Evolutionary conservation across 2,797 vertebrate genomes (phyloP).

Genomic region (Centroberyx gerrardi): DNA sequence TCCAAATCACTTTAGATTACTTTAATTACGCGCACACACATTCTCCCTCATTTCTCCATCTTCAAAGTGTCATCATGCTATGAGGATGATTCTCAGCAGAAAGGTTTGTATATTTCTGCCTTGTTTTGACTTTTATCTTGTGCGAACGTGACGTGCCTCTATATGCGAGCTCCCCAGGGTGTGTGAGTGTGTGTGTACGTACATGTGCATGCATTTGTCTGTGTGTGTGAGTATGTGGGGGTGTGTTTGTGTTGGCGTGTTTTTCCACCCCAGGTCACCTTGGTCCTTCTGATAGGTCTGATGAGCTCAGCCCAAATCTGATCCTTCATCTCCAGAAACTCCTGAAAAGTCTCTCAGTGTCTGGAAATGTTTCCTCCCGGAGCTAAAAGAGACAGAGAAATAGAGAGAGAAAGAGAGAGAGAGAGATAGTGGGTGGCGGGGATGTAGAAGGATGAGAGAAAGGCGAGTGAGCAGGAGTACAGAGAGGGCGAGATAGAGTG

Average conservation of each 20-base stretch:
- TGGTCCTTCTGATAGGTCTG: conserved; percentile 47
- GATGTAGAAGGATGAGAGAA: conserved; percentile 7
- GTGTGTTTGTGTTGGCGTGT: neutral
- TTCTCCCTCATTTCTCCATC: conserved; percentile 10
- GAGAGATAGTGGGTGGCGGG: neutral
- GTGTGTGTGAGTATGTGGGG: neutral
- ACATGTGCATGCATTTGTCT: conserved; percentile 1
- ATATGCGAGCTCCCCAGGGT: conserved; percentile 8
- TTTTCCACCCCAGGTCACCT: conserved; percentile 42
- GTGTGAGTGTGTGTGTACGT: neutral
- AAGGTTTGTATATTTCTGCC: conserved; percentile 33
- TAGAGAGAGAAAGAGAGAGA: neutral
- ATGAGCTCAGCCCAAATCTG: conserved; percentile 62
- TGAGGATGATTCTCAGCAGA: conserved; percentile 27
- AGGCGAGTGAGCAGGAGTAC: neutral
- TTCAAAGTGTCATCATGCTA: conserved; percentile 34
- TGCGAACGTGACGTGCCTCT: neutral
- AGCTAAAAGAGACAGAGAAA: conserved; percentile 16
- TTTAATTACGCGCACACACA: conserved; percentile 34
- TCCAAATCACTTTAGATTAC: conserved; percentile 30
- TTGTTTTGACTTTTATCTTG: conserved; percentile 55
- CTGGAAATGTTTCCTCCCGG: conserved; percentile 21
- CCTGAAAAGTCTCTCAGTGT: conserved; percentile 47
- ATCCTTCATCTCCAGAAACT: conserved; percentile 58
- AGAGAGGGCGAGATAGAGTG: neutral